These are phyloP conservation scores for Trichechus manatus DNA, from an alignment of 2,113 vertebrate species.

Conservation along the genomic window DNA sequence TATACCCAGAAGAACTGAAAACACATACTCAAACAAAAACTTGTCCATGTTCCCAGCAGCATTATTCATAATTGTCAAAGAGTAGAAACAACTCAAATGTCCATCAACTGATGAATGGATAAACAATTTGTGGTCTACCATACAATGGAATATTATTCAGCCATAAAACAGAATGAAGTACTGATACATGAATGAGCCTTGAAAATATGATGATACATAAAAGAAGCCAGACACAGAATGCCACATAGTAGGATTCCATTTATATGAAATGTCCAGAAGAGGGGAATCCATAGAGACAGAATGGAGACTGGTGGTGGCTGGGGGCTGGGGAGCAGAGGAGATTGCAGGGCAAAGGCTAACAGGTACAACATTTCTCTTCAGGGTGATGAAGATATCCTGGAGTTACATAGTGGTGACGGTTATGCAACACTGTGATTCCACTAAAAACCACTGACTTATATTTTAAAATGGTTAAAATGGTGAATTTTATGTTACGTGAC, in stretches of 20 bases:
- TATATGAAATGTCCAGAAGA: conserved; percentile 34
- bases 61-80: conserved; percentile 47
- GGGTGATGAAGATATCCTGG: not conserved
- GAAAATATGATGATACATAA: not conserved
- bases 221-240: not conserved
- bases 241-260: not conserved
- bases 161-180: conserved; percentile 8
- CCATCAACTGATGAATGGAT: not conserved
- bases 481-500: not conserved
- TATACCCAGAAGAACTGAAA: not conserved
- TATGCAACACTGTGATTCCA: not conserved
- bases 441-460: not conserved
- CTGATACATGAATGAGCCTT: not conserved
- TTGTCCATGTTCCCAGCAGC: not conserved
- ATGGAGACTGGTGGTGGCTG: not conserved
- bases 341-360: not conserved
- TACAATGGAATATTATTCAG: not conserved
- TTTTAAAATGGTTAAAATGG: not conserved
- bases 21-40: conserved; percentile 26
- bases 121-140: not conserved
- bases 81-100: conserved; percentile 16
- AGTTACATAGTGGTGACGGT: not conserved
- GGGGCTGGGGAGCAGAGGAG: too few species aligned
- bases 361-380: not conserved
- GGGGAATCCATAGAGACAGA: not conserved